Evolutionary conservation across 2,888 invertebrate genomes (phyloP).

Genomic region (Polyommatus icarus): DNA sequence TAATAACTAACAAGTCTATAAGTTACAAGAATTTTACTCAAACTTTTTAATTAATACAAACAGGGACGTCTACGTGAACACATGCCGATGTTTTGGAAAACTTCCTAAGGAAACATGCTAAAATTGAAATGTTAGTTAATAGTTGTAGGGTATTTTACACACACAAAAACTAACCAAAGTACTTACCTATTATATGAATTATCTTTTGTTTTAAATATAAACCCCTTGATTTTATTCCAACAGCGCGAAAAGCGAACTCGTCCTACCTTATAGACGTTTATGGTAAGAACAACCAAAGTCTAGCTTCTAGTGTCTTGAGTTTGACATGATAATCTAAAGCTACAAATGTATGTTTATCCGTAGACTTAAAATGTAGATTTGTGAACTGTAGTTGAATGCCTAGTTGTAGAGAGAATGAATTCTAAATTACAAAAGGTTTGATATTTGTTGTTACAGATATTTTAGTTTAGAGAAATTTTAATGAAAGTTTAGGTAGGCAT

Average conservation of each 20-base stretch:
- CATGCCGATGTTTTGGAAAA: too few species aligned
- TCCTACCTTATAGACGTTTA: conserved; percentile 62
- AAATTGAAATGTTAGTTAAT: too few species aligned
- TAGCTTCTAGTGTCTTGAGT: conserved; percentile 23
- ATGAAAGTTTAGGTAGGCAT: not conserved
- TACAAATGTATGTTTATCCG: conserved; percentile 19
- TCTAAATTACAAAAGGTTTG: not conserved
- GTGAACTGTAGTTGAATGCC: not conserved
- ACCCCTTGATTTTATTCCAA: conserved; percentile 43
- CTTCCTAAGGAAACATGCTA: too few species aligned
- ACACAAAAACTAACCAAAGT: too few species aligned
- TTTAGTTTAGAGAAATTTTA: too few species aligned
- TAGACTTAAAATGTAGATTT: not conserved
- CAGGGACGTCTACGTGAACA: too few species aligned
- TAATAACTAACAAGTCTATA: too few species aligned
- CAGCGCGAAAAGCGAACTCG: conserved; percentile 65
- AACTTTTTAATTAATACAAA: too few species aligned
- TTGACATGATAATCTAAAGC: conserved; percentile 15
- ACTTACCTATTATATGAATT: too few species aligned
- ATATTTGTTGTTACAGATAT: too few species aligned
- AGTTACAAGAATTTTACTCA: too few species aligned
- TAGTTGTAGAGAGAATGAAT: not conserved
- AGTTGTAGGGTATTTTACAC: too few species aligned
- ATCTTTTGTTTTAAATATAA: not conserved
- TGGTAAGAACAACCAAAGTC: conserved; percentile 56